Percentiles rank a stretch among this genome's conserved stretches.
phyloP scores from a whole-genome alignment of 2,113 vertebrate species.

The Cariama cristata region DNA sequence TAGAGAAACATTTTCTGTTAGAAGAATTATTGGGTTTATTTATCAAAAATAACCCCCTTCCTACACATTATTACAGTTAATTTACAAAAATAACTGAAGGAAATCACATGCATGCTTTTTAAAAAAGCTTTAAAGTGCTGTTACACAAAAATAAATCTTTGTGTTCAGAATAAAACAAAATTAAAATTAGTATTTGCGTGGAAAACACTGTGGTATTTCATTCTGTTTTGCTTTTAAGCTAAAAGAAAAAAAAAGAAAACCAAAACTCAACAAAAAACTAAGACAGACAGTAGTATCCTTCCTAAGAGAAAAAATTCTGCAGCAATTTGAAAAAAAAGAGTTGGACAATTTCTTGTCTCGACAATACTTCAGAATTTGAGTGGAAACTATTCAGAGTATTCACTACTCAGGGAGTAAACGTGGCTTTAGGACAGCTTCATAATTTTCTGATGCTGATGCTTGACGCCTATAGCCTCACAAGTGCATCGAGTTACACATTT shows the following conservation, averaged over 20 bases:
- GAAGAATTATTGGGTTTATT: not conserved
- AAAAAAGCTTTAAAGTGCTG: not conserved
- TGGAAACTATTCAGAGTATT: not conserved
- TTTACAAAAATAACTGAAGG: not conserved
- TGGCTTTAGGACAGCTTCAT: not conserved
- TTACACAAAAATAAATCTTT: not conserved
- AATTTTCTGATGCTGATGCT: not conserved
- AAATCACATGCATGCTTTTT: not conserved
- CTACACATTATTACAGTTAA: not conserved
- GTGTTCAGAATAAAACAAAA: not conserved
- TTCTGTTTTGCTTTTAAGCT: not conserved
- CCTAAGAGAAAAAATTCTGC: not conserved
- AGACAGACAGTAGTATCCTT: not conserved
- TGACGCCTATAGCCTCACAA: not conserved
- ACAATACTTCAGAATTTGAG: not conserved
- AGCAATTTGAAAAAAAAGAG: not conserved
- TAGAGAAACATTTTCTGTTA: not conserved
- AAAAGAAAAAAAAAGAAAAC: not conserved
- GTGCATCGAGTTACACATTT: not conserved
- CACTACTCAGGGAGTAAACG: not conserved
- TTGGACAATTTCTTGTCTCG: rapidly evolving
- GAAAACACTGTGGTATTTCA: not conserved
- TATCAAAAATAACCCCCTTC: not conserved
- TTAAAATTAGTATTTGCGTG: not conserved
- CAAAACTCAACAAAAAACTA: not conserved